Percentiles rank a stretch among this genome's conserved stretches.
Evolutionary conservation across 1,140 invertebrate genomes (phyloP).

Genomic region (Cephus cinctus): DNA sequence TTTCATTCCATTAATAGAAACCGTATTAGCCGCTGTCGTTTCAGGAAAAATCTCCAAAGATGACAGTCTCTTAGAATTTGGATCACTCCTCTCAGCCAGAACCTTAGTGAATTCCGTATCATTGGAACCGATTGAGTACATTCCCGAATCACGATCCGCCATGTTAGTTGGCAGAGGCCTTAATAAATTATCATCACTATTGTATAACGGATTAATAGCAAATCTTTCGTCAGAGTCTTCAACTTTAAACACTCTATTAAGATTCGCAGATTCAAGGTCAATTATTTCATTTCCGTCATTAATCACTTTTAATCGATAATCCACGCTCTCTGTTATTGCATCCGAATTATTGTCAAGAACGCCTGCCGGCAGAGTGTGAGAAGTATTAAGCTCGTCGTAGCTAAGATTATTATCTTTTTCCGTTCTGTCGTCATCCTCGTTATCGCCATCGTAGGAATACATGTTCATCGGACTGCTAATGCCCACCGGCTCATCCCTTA

Average conservation of each 20-base stretch:
- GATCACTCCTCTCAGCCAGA: neutral
- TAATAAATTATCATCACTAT: neutral
- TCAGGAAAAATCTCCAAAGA: neutral
- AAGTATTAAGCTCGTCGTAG: neutral
- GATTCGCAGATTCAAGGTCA: neutral
- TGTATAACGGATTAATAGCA: slow-evolving; percentile 4
- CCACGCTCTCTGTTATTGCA: neutral
- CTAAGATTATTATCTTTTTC: neutral
- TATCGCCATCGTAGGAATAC: slow-evolving; percentile 49
- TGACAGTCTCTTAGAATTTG: neutral
- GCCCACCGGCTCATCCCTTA: slow-evolving; percentile 9
- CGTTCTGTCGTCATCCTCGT: slow-evolving; percentile 29
- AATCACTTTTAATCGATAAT: neutral
- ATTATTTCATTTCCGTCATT: neutral
- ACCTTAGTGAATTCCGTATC: slow-evolving; percentile 11
- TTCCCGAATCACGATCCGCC: slow-evolving; percentile 31
- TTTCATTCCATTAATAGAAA: slow-evolving; percentile 18
- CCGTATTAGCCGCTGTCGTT: slow-evolving; percentile 11
- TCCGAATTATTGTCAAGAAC: neutral
- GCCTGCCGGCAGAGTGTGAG: no score
- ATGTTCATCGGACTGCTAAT: slow-evolving; percentile 10
- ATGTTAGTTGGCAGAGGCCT: neutral
- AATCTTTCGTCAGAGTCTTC: slow-evolving; percentile 1
- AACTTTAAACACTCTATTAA: neutral
- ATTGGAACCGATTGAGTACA: slow-evolving; percentile 31